phyloP scores from a whole-genome alignment of 1,140 invertebrate species.

The Dolichoris vasculosae region DNA sequence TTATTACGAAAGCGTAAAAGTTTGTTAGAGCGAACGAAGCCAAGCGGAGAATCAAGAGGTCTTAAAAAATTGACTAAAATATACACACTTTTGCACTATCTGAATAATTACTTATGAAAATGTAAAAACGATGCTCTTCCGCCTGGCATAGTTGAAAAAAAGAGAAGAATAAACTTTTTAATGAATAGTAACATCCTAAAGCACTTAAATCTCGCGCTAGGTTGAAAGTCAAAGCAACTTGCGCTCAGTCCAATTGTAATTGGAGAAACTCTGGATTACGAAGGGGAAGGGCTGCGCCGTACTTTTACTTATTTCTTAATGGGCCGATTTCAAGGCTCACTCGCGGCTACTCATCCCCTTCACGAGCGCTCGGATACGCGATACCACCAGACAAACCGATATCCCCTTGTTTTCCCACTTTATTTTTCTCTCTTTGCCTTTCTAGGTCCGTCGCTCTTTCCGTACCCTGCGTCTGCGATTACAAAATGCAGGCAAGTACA shows the following conservation, averaged over 20 bases:
- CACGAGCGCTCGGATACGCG: not conserved
- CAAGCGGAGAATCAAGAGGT: not conserved
- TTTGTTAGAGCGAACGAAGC: not conserved
- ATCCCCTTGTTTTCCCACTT: not conserved
- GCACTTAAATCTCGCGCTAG: slow-evolving; percentile 30
- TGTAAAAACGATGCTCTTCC: not conserved
- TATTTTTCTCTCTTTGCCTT: not conserved
- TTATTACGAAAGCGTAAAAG: not conserved
- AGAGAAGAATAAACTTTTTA: not conserved
- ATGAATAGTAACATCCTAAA: not conserved
- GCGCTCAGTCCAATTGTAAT: slow-evolving; percentile 22
- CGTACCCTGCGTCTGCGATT: slow-evolving; percentile 56
- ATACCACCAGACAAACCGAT: not conserved
- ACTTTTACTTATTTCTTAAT: slow-evolving; percentile 50
- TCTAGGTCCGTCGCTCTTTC: not conserved
- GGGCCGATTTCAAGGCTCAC: slow-evolving; percentile 47
- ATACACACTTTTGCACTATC: slow-evolving; percentile 7
- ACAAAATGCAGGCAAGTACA: slow-evolving; percentile 61
- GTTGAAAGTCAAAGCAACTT: slow-evolving; percentile 20
- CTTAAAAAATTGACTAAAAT: not conserved
- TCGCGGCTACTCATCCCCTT: slow-evolving; percentile 36
- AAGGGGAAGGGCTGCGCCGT: slow-evolving; percentile 11
- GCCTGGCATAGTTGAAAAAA: not conserved
- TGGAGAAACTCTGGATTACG: not conserved
- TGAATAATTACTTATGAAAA: not conserved